Conservation (phyloP, 2,113 vertebrate genomes). For the Helogale parvula region DNA sequence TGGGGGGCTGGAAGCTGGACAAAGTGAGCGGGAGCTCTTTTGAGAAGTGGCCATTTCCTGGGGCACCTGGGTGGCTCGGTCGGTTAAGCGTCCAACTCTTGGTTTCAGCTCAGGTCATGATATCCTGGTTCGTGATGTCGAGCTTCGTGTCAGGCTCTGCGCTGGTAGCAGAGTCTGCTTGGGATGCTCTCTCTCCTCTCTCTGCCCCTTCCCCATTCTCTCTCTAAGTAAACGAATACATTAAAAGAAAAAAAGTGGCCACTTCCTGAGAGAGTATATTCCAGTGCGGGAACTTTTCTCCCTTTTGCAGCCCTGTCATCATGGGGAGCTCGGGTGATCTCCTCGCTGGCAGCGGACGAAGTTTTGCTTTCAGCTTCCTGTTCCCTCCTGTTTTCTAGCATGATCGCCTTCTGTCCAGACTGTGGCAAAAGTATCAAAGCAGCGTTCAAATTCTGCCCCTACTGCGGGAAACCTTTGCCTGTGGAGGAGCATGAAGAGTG, state of each 20-base stretch:
- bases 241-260: not conserved
- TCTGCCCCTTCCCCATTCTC: too few species aligned
- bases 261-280: not conserved
- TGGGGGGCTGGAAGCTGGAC: not conserved
- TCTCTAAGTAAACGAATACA: too few species aligned
- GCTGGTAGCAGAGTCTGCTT: too few species aligned
- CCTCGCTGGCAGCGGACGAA: rapidly evolving
- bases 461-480: slow-evolving; percentile 88
- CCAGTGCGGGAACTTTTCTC: not conserved
- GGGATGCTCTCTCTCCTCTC: too few species aligned
- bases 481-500: slow-evolving; percentile 30
- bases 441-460: slow-evolving; percentile 91
- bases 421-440: slow-evolving; percentile 89
- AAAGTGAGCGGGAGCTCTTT: rapidly evolving
- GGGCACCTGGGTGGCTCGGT: too few species aligned
- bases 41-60: not conserved
- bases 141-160: too few species aligned
- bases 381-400: slow-evolving; percentile 71
- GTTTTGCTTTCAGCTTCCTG: not conserved
- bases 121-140: too few species aligned
- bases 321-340: not conserved
- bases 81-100: too few species aligned
- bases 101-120: too few species aligned
- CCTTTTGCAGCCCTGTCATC: not conserved
- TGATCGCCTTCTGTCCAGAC: slow-evolving; percentile 90